Evolutionary conservation across 2,888 invertebrate species (phyloP), one percentile per base, ranked within the genome.

Genomic region (Euplexia lucipara): DNA sequence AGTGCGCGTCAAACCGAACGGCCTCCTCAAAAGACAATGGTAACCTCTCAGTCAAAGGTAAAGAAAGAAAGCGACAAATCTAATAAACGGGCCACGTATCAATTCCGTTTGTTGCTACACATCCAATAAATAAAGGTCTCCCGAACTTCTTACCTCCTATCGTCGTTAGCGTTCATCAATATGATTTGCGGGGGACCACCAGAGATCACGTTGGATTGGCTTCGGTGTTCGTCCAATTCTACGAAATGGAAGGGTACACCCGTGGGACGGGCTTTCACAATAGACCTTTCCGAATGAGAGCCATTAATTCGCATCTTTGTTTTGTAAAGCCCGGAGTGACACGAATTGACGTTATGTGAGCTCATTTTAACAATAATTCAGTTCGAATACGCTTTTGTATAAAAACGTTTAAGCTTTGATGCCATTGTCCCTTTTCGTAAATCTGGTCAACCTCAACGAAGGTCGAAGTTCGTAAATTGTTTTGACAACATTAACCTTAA

Each of bases 221-320:
- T 80, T 81, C 86, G 81, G 88, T 88, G 86, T 88, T 88, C 89
- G 92, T 92, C 92, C 94, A 94, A 94, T 94, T 94, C 92, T 89
- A 81, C 86, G 89, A 92, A 95, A 93, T 94, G 94, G 94, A 92
- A 93, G 92, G 93, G 91, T 92, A 89, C 88, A 87, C 94, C 91
- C 93, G 78, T 75, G 93, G 93, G 94, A 92, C 88, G 70, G 81
- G 88, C 93, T 89, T 88, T 91, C 92, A 93, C 92, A 93, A 93
- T 93, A 91, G 94, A 91, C 93, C 92, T 90, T 91, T 88, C 87
- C 87, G 91, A 94, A 94, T 92, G 93, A 92, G 91, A 87, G 86
- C 92, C 93, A 94, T 94, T 94, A 95, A 94, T 93, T 93, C 93
- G 89, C 91, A 92, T 94, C 93, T 94, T 94, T 94, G 94, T 94